Conservation (phyloP, 1,140 invertebrate species). For the Drosophila chauvacae region DNA sequence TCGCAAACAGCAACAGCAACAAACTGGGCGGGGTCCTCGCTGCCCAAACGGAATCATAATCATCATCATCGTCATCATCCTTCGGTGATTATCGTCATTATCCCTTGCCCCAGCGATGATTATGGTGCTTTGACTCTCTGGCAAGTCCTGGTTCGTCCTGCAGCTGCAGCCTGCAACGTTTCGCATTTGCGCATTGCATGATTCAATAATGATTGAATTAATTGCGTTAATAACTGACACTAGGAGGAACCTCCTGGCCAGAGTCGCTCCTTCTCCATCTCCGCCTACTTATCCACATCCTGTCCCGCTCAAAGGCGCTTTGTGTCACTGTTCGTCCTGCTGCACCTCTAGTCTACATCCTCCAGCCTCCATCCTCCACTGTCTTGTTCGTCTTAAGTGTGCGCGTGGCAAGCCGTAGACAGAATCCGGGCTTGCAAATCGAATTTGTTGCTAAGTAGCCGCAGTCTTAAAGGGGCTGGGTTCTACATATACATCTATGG, state of each 20-base stretch:
- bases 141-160: constrained; percentile 5
- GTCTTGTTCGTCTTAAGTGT: constrained; percentile 64
- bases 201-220: constrained; percentile 85
- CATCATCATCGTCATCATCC: constrained; percentile 55
- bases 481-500: neutral
- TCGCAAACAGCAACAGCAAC: constrained; percentile 52
- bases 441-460: constrained; percentile 82
- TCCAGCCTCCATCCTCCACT: neutral
- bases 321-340: constrained; percentile 48
- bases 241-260: constrained; percentile 43
- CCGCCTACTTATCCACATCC: constrained; percentile 31
- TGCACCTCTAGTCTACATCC: neutral
- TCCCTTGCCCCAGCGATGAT: constrained; percentile 51
- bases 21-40: constrained; percentile 5
- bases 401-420: constrained; percentile 74
- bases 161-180: constrained; percentile 45
- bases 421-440: constrained; percentile 66
- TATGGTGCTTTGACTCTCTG: constrained; percentile 69
- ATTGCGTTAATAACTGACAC: constrained; percentile 85
- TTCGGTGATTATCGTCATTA: constrained; percentile 62
- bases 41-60: constrained; percentile 37
- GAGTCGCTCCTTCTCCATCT: neutral
- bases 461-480: constrained; percentile 33
- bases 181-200: constrained; percentile 83
- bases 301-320: constrained; percentile 71